Evolutionary conservation across 2,888 invertebrate genomes (phyloP).

Genomic region (Ditylenchus weischeri): DNA sequence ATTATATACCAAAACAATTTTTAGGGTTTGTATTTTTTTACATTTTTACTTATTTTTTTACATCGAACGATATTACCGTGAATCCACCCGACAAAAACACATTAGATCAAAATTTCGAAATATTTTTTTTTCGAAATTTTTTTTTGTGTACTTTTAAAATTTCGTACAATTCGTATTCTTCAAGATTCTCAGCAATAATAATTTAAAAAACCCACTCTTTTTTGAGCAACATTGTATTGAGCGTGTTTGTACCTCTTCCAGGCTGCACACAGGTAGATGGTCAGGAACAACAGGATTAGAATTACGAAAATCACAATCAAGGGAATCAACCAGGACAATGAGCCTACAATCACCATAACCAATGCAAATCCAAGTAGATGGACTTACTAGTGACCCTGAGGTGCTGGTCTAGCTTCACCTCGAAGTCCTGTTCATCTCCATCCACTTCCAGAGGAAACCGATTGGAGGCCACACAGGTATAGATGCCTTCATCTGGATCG

Average conservation of each 20-base stretch:
- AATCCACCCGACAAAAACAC: too few species aligned
- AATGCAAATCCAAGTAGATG: not conserved
- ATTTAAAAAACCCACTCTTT: slow-evolving; percentile 39
- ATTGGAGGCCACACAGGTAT: slow-evolving; percentile 48
- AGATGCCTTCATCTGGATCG: slow-evolving; percentile 40
- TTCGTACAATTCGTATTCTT: too few species aligned
- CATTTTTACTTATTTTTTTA: too few species aligned
- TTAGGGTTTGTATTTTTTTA: too few species aligned
- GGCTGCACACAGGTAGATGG: slow-evolving; percentile 46
- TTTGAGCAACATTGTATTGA: slow-evolving; percentile 50
- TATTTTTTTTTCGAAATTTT: too few species aligned
- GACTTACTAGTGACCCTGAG: slow-evolving; percentile 27
- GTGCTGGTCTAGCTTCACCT: slow-evolving; percentile 27
- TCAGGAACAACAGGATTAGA: slow-evolving; percentile 46
- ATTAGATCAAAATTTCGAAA: too few species aligned
- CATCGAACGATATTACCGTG: too few species aligned
- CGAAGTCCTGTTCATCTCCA: slow-evolving; percentile 30
- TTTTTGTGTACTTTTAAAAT: too few species aligned
- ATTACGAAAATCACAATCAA: slow-evolving; percentile 48
- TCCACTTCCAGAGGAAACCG: slow-evolving; percentile 39
- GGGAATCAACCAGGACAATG: slow-evolving; percentile 49
- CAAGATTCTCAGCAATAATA: not conserved
- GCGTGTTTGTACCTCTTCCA: slow-evolving; percentile 38
- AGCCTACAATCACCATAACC: slow-evolving; percentile 30
- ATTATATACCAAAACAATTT: too few species aligned